Evolutionary conservation across 2,888 invertebrate genomes (phyloP).

Genomic region (Drosophila gaucha): DNA sequence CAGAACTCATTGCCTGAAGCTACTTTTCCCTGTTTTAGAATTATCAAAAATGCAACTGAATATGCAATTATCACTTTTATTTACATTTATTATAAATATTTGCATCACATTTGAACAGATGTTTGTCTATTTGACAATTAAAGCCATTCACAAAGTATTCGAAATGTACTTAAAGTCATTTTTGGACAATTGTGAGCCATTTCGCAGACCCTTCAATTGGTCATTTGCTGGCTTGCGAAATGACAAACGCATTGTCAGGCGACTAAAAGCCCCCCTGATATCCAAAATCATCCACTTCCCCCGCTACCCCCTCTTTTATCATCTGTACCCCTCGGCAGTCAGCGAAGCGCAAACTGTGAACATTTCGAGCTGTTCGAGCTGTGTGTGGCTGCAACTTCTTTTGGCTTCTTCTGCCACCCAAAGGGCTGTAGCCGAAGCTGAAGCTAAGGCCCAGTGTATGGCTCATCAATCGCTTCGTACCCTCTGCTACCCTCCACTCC

Average conservation of each 20-base stretch:
- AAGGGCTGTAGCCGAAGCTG: conserved; percentile 6
- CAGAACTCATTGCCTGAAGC: too few species aligned
- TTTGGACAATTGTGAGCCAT: conserved; percentile 16
- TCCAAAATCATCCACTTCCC: background rate
- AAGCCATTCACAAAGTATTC: background rate
- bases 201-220: conserved; percentile 15
- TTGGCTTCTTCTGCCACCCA: conserved; percentile 54
- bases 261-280: background rate
- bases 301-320: background rate
- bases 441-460: conserved; percentile 8
- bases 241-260: conserved; percentile 37
- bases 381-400: conserved; percentile 53
- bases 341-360: conserved; percentile 44
- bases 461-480: conserved; percentile 31
- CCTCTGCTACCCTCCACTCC: conserved; percentile 4
- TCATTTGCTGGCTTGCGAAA: conserved; percentile 14
- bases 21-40: too few species aligned
- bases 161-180: conserved; percentile 6
- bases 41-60: background rate
- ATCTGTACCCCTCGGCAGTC: conserved; percentile 7
- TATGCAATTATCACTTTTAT: conserved; percentile 8
- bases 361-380: conserved; percentile 37
- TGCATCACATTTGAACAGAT: background rate
- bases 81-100: background rate
- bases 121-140: conserved; percentile 8